Evolutionary conservation across 2,797 vertebrate genomes (phyloP).

Genomic region (Masticophis lateralis): DNA sequence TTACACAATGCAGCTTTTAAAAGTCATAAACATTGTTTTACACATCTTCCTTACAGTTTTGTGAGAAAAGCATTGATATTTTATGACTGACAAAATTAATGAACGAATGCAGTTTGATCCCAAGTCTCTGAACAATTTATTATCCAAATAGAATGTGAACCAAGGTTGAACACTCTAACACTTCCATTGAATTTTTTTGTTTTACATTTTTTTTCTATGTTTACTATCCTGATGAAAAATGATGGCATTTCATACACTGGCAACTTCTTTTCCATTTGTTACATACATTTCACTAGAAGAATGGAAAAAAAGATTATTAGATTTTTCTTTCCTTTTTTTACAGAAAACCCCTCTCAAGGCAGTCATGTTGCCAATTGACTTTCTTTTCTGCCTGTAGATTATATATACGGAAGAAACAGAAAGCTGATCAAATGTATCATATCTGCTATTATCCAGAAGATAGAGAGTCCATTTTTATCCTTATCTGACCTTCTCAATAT

Average conservation of each 20-base stretch:
- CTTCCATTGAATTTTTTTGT: not conserved
- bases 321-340: not conserved
- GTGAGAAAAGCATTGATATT: not conserved
- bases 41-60: not conserved
- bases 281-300: not conserved
- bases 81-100: not conserved
- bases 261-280: not conserved
- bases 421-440: not conserved
- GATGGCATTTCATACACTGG: not conserved
- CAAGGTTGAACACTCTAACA: not conserved
- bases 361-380: conserved; percentile 4
- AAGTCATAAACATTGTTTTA: not conserved
- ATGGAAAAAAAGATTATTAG: not conserved
- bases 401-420: conserved; percentile 12
- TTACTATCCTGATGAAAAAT: not conserved
- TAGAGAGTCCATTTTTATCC: not conserved
- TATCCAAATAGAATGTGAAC: not conserved
- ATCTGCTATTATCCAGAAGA: not conserved
- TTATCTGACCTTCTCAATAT: conserved; percentile 13
- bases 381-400: not conserved
- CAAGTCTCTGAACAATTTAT: not conserved
- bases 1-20: not conserved
- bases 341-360: not conserved
- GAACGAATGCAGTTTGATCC: not conserved
- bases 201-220: not conserved